These are phyloP conservation scores for Sander lucioperca DNA, from an alignment of 2,113 vertebrate genomes.

Conservation along the genomic window DNA sequence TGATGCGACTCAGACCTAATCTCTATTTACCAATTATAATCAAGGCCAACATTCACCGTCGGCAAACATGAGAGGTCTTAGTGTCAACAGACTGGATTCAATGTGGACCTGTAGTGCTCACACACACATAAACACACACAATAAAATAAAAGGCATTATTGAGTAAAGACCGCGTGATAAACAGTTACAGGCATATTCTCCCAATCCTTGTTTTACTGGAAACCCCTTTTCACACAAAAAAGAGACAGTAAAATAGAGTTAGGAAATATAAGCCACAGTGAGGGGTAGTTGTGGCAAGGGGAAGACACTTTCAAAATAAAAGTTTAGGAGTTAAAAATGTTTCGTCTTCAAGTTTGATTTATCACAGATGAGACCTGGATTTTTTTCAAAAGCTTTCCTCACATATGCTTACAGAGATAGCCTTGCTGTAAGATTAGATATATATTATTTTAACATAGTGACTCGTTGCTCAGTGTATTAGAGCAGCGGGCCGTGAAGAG, in stretches of 20 bases:
- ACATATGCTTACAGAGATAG: not conserved
- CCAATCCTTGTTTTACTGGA: conserved; percentile 32
- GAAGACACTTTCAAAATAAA: conserved; percentile 40
- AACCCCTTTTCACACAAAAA: conserved; percentile 35
- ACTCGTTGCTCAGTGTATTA: conserved; percentile 14
- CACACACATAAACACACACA: not conserved
- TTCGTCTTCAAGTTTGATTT: not conserved
- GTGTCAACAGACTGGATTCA: not conserved
- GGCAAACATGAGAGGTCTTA: not conserved
- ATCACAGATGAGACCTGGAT: not conserved
- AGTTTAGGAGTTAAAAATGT: not conserved
- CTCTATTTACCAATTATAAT: conserved; percentile 43
- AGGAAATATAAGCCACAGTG: conserved; percentile 37
- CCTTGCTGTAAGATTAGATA: not conserved
- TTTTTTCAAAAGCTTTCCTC: not conserved
- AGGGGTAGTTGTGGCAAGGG: conserved; percentile 3
- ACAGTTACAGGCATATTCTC: conserved; percentile 31
- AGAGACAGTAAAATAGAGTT: conserved; percentile 30
- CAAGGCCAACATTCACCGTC: conserved; percentile 8
- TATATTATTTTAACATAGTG: conserved; percentile 14
- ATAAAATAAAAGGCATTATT: conserved; percentile 3
- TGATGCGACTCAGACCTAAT: conserved; percentile 30
- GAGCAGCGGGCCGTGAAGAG: conserved; percentile 40
- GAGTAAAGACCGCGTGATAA: conserved; percentile 26
- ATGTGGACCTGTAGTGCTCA: not conserved